Evolutionary conservation across 1,140 invertebrate species (phyloP), one percentile per base, ranked within the genome.

Genomic region (Drosophila rufa): DNA sequence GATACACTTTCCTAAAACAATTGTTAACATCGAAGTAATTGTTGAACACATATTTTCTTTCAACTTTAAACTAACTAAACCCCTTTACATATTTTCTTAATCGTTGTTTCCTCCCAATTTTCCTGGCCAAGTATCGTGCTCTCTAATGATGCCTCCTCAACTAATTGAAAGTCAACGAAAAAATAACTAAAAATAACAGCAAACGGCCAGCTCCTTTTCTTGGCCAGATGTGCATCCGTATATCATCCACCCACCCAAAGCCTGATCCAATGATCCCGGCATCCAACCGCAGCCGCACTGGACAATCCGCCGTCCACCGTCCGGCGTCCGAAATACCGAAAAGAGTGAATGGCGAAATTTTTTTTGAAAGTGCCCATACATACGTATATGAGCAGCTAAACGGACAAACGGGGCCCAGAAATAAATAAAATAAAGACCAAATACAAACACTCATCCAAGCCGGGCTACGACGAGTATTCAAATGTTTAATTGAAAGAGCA

Each of bases 401-500:
- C 56, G 48, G 43, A 57, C 71, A 62, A 27, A 33, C 51, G 38
- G 38, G 36, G 50, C 55, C 50, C 55, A 36, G 40, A 45, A 48
- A 74, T 46, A 60, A 46, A 50, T 36, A 22, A 43, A 55, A 55
- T 56, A 64, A 30, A 46, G 43, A 50, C 40, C 43, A 58, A 76
- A 51, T 58, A 38, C 62, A 66, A 77, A 55, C 73, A 77, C 74
- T 78, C 74, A 51, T 46, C 74, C 40, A 17, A 38, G 11, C 48
- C 36, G 69, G 58, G 50, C 9, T 14, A 12, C 36, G 36, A 40
- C 36, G 53, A 56, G 53, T 84, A 80, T 84, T 83, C 77, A 89
- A 80, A 89, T 87, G 60, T 75, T 90, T 89, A 84, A 89, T 89
- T 84, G 78, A 84, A 73, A 65, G 69, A 78, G 46, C 53, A 68